phyloP scores from a whole-genome alignment of 1,140 invertebrate species.

The Probaryconus sp. region DNA sequence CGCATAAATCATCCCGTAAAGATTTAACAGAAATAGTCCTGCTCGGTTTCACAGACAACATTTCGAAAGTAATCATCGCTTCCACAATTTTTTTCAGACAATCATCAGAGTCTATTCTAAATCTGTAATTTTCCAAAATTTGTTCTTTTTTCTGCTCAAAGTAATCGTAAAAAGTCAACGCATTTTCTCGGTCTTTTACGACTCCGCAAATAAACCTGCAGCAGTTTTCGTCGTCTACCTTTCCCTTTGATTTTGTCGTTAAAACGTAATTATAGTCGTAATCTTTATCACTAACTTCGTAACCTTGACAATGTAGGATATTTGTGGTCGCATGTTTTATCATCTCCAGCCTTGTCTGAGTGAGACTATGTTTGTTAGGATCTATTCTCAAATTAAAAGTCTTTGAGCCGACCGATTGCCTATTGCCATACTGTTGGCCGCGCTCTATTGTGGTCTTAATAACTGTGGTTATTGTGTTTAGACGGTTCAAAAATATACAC shows the following conservation, averaged over 20 bases:
- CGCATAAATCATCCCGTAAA: conserved; percentile 62
- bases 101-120: conserved; percentile 56
- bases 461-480: conserved; percentile 29
- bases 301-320: conserved; percentile 69
- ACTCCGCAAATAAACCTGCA: conserved; percentile 75
- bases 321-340: conserved; percentile 71
- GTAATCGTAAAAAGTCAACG: conserved; percentile 73
- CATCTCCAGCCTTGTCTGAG: conserved; percentile 69
- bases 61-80: conserved; percentile 82
- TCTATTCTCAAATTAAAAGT: conserved; percentile 57
- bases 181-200: conserved; percentile 76
- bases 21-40: conserved; percentile 74
- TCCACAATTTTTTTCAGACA: conserved; percentile 78
- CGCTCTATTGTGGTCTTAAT: conserved; percentile 58
- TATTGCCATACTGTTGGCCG: conserved; percentile 59
- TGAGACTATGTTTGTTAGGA: conserved; percentile 63
- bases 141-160: conserved; percentile 69
- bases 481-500: conserved; percentile 66
- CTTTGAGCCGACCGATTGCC: conserved; percentile 12
- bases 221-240: conserved; percentile 51
- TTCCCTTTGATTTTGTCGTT: conserved; percentile 75
- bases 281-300: conserved; percentile 49
- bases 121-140: conserved; percentile 68
- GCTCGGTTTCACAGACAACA: conserved; percentile 81
- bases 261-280: conserved; percentile 69